Evolutionary conservation across 2,888 invertebrate genomes (phyloP).

Genomic region (Amphipoea oculea): DNA sequence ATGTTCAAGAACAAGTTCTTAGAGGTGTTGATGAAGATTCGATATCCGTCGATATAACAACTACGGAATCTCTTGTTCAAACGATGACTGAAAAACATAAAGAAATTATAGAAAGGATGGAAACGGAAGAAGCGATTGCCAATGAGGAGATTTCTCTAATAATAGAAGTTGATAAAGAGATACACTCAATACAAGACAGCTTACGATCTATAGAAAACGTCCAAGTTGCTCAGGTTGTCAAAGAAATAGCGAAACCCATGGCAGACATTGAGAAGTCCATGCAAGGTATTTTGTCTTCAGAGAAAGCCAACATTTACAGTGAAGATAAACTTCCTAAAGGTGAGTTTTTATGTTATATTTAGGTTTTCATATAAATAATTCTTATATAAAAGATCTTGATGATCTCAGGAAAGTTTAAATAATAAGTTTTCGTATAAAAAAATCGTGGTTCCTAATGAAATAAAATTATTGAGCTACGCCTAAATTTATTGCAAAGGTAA

Average conservation of each 20-base stretch:
- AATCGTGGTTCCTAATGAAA: background rate
- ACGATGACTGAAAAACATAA: constrained; percentile 82
- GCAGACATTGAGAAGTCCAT: constrained; percentile 78
- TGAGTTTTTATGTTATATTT: constrained; percentile 66
- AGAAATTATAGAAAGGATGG: constrained; percentile 78
- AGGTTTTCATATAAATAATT: background rate
- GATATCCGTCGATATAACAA: constrained; percentile 77
- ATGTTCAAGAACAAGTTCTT: constrained; percentile 80
- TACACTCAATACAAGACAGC: constrained; percentile 80
- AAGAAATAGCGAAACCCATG: constrained; percentile 76
- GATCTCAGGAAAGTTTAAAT: background rate
- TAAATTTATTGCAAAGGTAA: background rate
- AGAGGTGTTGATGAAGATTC: constrained; percentile 77
- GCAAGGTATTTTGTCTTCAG: constrained; percentile 71
- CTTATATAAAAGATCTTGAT: background rate
- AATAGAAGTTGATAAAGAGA: constrained; percentile 80
- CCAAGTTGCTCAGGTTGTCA: constrained; percentile 68
- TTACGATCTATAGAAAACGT: constrained; percentile 78
- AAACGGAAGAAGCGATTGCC: constrained; percentile 71
- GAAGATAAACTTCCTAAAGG: constrained; percentile 73
- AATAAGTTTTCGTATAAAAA: background rate
- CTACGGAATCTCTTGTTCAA: constrained; percentile 81
- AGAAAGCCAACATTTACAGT: constrained; percentile 60
- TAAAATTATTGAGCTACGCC: background rate
- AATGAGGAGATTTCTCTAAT: constrained; percentile 77